Evolutionary conservation across 2,888 invertebrate species (phyloP).

Genomic region (Drosophila ezoana): DNA sequence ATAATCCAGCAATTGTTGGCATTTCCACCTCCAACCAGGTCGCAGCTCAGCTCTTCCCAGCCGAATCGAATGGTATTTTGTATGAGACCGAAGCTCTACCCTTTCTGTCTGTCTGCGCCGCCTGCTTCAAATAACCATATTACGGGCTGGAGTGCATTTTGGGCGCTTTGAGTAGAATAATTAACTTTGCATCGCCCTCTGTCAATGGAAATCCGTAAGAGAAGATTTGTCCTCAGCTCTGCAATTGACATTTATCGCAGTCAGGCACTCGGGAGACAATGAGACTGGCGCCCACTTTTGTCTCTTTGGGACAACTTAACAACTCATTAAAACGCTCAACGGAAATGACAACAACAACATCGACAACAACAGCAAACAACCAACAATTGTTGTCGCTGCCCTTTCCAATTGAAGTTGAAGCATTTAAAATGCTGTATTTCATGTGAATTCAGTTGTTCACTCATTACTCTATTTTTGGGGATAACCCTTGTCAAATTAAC

Average conservation of each 20-base stretch:
- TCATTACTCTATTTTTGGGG: conserved; percentile 13
- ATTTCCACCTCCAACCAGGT: conserved; percentile 12
- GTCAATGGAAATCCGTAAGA: conserved; percentile 19
- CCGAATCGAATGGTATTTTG: conserved; percentile 31
- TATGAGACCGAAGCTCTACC: conserved; percentile 24
- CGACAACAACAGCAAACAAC: conserved; percentile 21
- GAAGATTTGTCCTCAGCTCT: conserved; percentile 38
- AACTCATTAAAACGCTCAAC: conserved; percentile 73
- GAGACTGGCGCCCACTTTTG: conserved; percentile 25
- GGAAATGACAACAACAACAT: conserved; percentile 37
- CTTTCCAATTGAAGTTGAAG: conserved; percentile 43
- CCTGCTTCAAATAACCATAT: conserved; percentile 3
- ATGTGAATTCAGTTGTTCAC: conserved; percentile 42
- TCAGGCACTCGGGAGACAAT: conserved; percentile 46
- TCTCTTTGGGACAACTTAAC: conserved; percentile 67
- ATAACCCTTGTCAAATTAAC: conserved; percentile 65
- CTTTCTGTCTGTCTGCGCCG: conserved; percentile 13
- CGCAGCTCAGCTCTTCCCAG: neutral
- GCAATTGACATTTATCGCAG: conserved; percentile 78
- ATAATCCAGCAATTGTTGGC: conserved; percentile 54
- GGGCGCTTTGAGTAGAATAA: conserved; percentile 40
- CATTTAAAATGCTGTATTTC: conserved; percentile 60
- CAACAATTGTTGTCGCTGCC: conserved; percentile 51
- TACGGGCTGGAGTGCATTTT: conserved; percentile 33
- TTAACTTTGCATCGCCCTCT: conserved; percentile 36